Conservation (phyloP, 2,113 vertebrate species). For the Rousettus leschenaultii region DNA sequence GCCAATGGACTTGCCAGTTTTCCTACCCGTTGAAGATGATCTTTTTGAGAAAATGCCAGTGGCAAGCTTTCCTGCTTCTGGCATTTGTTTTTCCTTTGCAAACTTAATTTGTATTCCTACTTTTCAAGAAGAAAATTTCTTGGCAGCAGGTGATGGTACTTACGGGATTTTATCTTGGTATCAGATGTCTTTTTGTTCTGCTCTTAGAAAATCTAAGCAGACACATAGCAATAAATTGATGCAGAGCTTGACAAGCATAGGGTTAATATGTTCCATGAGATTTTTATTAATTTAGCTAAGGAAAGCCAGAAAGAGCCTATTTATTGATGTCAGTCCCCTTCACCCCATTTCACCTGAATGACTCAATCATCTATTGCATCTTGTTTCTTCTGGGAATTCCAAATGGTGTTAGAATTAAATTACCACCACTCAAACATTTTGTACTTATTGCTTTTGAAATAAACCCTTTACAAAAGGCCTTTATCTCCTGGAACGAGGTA, state of each 20-base stretch:
- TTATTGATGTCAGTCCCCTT: neutral
- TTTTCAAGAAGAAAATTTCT: conserved; percentile 57
- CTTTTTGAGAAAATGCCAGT: conserved; percentile 7
- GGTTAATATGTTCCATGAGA: conserved; percentile 24
- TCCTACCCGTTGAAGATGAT: neutral
- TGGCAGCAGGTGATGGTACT: conserved; percentile 44
- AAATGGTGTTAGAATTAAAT: conserved; percentile 53
- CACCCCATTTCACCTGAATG: conserved; percentile 37
- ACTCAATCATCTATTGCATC: neutral
- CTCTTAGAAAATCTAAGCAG: conserved; percentile 38
- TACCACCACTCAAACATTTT: conserved; percentile 46
- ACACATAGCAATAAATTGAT: conserved; percentile 15
- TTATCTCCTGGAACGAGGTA: neutral
- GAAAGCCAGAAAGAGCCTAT: conserved; percentile 31
- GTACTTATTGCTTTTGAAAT: conserved; percentile 46
- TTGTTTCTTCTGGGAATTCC: conserved; percentile 61
- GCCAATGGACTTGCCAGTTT: neutral
- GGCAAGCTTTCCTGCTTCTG: neutral
- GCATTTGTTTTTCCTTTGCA: conserved; percentile 44
- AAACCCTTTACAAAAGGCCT: conserved; percentile 22
- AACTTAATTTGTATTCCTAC: conserved; percentile 43
- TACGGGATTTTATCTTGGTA: conserved; percentile 49
- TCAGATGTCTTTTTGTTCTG: conserved; percentile 21
- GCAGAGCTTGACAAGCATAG: conserved; percentile 10
- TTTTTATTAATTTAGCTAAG: conserved; percentile 29